A percentile compares a stretch with the other conserved stretches of the same genome.
phyloP scores from a whole-genome alignment of 2,888 invertebrate species.

The Chymomyza procnemis region DNA sequence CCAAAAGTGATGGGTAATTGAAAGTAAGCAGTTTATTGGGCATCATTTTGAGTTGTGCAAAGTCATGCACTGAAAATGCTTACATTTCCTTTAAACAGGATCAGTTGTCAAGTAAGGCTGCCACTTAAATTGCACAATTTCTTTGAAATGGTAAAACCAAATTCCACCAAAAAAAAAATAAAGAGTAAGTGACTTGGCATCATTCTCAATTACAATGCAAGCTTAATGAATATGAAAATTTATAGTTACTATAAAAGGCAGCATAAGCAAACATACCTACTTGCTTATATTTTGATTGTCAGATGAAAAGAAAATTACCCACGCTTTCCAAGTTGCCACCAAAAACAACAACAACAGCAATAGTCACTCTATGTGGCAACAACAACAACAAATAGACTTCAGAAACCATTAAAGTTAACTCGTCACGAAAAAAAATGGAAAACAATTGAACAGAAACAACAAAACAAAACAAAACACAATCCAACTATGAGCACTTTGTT shows the following conservation, averaged over 20 bases:
- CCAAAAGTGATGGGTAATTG: constrained; percentile 53
- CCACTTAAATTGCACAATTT: constrained; percentile 52
- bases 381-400: constrained; percentile 2
- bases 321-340: constrained; percentile 48
- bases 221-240: constrained; percentile 13
- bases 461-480: too few species aligned
- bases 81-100: constrained; percentile 17
- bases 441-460: constrained; percentile 36
- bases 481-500: neutral
- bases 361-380: neutral
- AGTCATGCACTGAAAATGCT: constrained; percentile 46
- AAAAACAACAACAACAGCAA: neutral
- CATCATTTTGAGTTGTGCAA: constrained; percentile 4
- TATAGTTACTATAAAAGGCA: constrained; percentile 25
- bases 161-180: neutral
- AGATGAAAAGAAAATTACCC: constrained; percentile 54
- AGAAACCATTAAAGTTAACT: constrained; percentile 55
- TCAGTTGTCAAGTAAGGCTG: neutral
- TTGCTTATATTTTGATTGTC: constrained; percentile 53
- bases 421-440: constrained; percentile 41
- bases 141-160: constrained; percentile 20
- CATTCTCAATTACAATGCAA: constrained; percentile 42
- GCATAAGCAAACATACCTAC: constrained; percentile 50
- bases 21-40: constrained; percentile 30
- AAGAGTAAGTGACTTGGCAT: constrained; percentile 54